Conservation (phyloP, 2,888 invertebrate genomes). For the Mythimna lalbum region DNA sequence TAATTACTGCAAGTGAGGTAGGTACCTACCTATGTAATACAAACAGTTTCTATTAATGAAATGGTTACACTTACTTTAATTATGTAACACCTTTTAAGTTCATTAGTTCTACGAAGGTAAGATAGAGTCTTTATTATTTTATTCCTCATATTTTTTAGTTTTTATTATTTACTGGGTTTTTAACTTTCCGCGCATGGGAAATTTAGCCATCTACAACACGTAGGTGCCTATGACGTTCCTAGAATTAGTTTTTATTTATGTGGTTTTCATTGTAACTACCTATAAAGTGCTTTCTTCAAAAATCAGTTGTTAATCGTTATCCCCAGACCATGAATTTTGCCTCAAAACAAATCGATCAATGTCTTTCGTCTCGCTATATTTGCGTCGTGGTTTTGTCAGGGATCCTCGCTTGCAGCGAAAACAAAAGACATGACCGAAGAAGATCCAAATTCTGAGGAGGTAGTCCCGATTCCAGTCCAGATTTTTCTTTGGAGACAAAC, state of each 20-base stretch:
- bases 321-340: not conserved
- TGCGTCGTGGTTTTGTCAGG: slow-evolving; percentile 12
- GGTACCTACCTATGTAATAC: slow-evolving; percentile 33
- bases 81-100: slow-evolving; percentile 39
- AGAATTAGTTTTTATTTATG: not conserved
- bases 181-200: too few species aligned
- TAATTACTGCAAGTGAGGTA: slow-evolving; percentile 55
- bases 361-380: slow-evolving; percentile 15
- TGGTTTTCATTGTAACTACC: not conserved
- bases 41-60: slow-evolving; percentile 13
- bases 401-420: slow-evolving; percentile 67
- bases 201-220: not conserved
- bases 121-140: slow-evolving; percentile 17
- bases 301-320: not conserved
- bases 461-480: slow-evolving; percentile 98
- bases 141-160: not conserved
- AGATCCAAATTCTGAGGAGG: slow-evolving; percentile 93
- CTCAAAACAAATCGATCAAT: slow-evolving; percentile 22
- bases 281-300: not conserved
- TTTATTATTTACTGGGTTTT: not conserved
- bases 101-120: slow-evolving; percentile 39
- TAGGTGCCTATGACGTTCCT: too few species aligned
- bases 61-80: slow-evolving; percentile 42
- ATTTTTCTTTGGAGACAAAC: slow-evolving; percentile 99
- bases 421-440: slow-evolving; percentile 86